Conservation (phyloP, 2,113 vertebrate genomes). For the Atherinomorus stipes region DNA sequence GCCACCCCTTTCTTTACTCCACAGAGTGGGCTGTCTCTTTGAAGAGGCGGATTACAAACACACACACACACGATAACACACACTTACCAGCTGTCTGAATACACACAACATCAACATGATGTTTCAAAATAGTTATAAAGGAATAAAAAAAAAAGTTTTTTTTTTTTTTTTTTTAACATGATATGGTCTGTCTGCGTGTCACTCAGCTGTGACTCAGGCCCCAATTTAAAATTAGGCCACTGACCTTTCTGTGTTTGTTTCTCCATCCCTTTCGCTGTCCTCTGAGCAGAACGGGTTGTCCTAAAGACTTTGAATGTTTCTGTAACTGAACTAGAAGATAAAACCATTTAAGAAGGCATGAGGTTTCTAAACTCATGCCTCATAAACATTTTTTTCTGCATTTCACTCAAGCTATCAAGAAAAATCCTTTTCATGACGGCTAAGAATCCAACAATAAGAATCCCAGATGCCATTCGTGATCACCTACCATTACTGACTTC, state of each 20-base stretch:
- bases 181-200: constrained; percentile 4
- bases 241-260: constrained; percentile 53
- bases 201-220: constrained; percentile 55
- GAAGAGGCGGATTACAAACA: constrained; percentile 64
- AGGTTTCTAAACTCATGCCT: too few relatives aligned
- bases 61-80: constrained; percentile 23
- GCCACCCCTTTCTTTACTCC: constrained; percentile 39
- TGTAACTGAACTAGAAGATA: too few relatives aligned
- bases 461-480: too few relatives aligned
- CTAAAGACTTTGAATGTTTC: too few relatives aligned
- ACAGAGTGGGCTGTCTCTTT: constrained; percentile 59
- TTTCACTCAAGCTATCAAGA: too few relatives aligned
- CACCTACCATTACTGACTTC: too few relatives aligned
- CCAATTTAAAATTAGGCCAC: constrained; percentile 39
- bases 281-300: constrained; percentile 21
- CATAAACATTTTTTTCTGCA: too few relatives aligned
- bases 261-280: constrained; percentile 13
- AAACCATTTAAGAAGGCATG: too few relatives aligned
- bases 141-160: constrained; percentile 19
- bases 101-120: constrained; percentile 7
- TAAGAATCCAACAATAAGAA: too few relatives aligned
- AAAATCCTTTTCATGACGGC: background rate
- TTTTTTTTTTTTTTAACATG: constrained; percentile 7
- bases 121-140: constrained; percentile 6
- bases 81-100: constrained; percentile 25